phyloP scores from a whole-genome alignment of 2,888 invertebrate species.

The Drosophila meridiana region DNA sequence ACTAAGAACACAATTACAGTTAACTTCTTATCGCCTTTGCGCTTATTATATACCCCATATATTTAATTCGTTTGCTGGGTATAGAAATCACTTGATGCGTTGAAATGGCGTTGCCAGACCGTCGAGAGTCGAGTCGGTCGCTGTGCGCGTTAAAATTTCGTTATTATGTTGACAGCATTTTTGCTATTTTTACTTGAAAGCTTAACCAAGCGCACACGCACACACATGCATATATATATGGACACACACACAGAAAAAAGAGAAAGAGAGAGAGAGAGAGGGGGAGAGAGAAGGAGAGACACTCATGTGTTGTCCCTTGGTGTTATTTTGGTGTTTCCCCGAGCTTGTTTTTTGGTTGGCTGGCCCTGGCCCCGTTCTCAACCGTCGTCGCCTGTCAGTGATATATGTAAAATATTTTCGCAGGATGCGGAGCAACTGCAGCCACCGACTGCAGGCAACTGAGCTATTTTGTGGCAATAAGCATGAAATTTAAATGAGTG shows the following conservation, averaged over 20 bases:
- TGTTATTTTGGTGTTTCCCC: constrained; percentile 79
- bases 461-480: constrained; percentile 79
- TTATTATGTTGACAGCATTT: constrained; percentile 81
- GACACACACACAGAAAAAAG: constrained; percentile 5
- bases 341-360: constrained; percentile 80
- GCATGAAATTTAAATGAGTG: constrained; percentile 79
- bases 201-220: constrained; percentile 72
- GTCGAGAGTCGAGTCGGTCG: constrained; percentile 54
- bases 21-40: neutral
- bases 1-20: neutral
- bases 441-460: constrained; percentile 60
- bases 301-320: constrained; percentile 59
- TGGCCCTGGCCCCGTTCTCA: constrained; percentile 60
- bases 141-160: constrained; percentile 77
- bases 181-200: constrained; percentile 82
- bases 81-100: constrained; percentile 70
- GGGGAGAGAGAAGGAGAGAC: neutral
- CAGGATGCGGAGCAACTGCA: constrained; percentile 40
- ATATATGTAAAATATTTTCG: constrained; percentile 66
- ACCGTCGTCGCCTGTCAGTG: constrained; percentile 74
- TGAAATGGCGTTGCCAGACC: constrained; percentile 71
- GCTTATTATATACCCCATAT: constrained; percentile 7
- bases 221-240: constrained; percentile 10
- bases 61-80: constrained; percentile 8
- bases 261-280: constrained; percentile 6